Base-by-base conservation (phyloP, 2,888 invertebrate genomes). In the Cancer borealis region DNA sequence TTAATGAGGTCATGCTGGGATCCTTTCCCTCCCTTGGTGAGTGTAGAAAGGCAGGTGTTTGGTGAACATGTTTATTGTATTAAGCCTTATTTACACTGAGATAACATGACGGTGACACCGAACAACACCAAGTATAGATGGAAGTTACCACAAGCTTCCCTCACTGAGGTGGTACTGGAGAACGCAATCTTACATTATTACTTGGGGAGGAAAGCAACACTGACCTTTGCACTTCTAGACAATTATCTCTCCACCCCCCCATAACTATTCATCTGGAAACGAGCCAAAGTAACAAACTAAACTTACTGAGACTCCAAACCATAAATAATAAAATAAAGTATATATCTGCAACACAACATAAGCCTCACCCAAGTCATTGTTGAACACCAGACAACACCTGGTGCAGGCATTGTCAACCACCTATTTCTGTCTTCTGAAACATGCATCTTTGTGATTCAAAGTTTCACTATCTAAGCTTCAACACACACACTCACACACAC, bases 41-140 rank as follows among this genome's bases (percentile, higher is more conserved):
- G 46, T n/a, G n/a, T 45, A 88, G 45, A 45, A 90, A 45, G 89
- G 30, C 30, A 79, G 26, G 26, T 39, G 30, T 60, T 88, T 92
- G 88, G 92, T 94, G 94, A 94, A 92, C 94, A 73, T 94, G 94
- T 94, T 92, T 92, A 92, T 92, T 94, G 84, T 94, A 94, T 94
- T 94, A 94, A 94, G 94, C 94, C 73, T 92, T 94, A 94, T 94
- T 92, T 94, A 94, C 94, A 94, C 88, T 94, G 94, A 94, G 94
- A 94, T 94, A 94, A 94, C 94, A 94, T 94, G 94, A 94, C 94
- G 92, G 94, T 94, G 94, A 94, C 94, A 94, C 93, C 92, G 94
- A 94, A 94, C 94, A 94, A 94, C 94, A 94, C 94, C 89, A 94
- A 54, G 91, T 45, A 94, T 92, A 92, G 94, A 94, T 84, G 89